These are phyloP conservation scores for Drosophila willistoni DNA, from an alignment of 1,140 invertebrate genomes.

Conservation along the genomic window DNA sequence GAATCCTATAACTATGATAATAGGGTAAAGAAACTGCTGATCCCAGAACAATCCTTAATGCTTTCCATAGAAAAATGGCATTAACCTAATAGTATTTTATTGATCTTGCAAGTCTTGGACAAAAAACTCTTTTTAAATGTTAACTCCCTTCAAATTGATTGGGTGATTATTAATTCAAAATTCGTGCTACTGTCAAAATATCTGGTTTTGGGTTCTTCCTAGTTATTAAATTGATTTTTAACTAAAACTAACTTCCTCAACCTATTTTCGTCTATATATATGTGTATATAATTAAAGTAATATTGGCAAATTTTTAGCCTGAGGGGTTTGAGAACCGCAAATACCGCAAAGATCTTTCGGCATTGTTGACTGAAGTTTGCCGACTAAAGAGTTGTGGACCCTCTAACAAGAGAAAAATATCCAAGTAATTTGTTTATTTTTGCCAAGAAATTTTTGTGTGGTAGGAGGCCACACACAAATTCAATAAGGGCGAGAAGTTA, in stretches of 20 bases:
- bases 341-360: conserved; percentile 16
- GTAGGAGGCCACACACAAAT: conserved; percentile 39
- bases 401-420: conserved; percentile 55
- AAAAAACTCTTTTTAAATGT: conserved; percentile 3
- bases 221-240: conserved; percentile 53
- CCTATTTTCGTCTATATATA: neutral
- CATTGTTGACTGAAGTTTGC: conserved; percentile 61
- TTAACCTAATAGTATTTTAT: neutral
- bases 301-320: conserved; percentile 43
- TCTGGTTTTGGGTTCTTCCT: conserved; percentile 16
- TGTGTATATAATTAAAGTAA: conserved; percentile 61
- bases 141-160: neutral
- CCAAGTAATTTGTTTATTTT: conserved; percentile 76
- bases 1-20: too few species aligned
- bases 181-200: conserved; percentile 17
- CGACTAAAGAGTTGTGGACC: conserved; percentile 37
- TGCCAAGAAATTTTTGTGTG: conserved; percentile 57
- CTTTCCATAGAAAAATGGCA: too few species aligned
- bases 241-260: conserved; percentile 30
- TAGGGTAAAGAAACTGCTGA: too few species aligned
- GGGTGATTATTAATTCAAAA: neutral
- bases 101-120: neutral
- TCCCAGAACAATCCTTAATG: too few species aligned
- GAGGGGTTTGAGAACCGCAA: conserved; percentile 18
- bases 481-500: neutral